phyloP scores from a whole-genome alignment of 2,113 vertebrate genomes.

The Festucalex cinctus region DNA sequence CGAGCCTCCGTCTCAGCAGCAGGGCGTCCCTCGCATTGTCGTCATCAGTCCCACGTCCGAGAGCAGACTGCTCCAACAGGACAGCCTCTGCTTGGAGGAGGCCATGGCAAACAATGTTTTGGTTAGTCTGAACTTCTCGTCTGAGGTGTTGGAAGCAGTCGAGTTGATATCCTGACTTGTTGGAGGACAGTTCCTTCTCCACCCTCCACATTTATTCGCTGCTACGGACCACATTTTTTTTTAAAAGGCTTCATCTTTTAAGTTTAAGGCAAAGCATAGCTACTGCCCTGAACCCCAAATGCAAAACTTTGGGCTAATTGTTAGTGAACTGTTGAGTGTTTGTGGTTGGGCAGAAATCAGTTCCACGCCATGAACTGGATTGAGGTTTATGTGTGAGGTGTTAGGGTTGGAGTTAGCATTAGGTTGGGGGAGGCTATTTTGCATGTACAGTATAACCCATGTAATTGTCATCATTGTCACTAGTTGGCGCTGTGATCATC shows the following conservation, averaged over 20 bases:
- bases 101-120: constrained; percentile 40
- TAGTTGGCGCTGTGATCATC: no score
- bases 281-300: not conserved
- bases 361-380: no score
- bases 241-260: not conserved
- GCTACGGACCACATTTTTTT: not conserved
- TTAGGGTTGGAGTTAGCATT: no score
- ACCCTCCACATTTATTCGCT: not conserved
- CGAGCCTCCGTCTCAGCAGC: constrained; percentile 7
- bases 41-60: constrained; percentile 66
- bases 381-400: no score
- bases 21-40: constrained; percentile 59
- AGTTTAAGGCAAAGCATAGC: not conserved
- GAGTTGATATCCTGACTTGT: constrained; percentile 50
- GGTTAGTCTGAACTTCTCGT: constrained; percentile 56
- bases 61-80: constrained; percentile 50
- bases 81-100: constrained; percentile 38
- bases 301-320: not conserved
- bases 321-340: not conserved
- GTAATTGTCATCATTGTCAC: no score
- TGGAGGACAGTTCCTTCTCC: not conserved
- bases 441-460: no score
- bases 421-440: no score
- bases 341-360: not conserved
- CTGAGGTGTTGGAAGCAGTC: constrained; percentile 59